Evolutionary conservation across 2,888 invertebrate genomes (phyloP), one percentile per base, ranked within the genome.

Genomic region (Coelinius sp.): DNA sequence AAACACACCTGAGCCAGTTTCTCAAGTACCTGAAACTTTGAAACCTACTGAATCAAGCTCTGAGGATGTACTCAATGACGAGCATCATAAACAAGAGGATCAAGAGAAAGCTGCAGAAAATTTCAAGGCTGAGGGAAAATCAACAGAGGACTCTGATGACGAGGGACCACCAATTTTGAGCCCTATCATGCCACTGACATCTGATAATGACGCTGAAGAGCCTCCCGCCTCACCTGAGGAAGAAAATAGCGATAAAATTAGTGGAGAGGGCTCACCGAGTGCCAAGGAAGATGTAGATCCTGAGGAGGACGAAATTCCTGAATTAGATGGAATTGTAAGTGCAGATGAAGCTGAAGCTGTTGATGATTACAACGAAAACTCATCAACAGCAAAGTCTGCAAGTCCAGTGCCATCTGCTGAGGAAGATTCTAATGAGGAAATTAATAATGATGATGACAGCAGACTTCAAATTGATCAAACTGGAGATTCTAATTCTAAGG

Each of bases 131-230:
- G 65, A 62, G 22, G n/a, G 49, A n/a, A 53, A 41, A 2, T 22
- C 41, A 0, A n/a, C 17, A 31, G 82, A 82, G 53, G 82, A 81
- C 31, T 79, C 78, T 1, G 86, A 86, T 5, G 86, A 87, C 10
- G 86, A 86, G 25, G 87, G 85, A 2, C 86, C 86, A 2, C 86
- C 87, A 0, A 80, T 86, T 8, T 71, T 88, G 22, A 86, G 86
- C 74, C 87, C 87, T 0, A 84, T 87, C 76, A 82, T 87, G 80
- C 86, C 87, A 2, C 73, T 85, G 12, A 74, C 81, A 31, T 63
- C 74, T 8, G 78, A 77, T 24, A 76, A 79, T 44, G 75, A 76
- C 3, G 53, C 41, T 31, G 68, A 78, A 24, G 73, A 76, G 46
- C 46, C 38, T 10, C 62, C 75, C 35, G 68, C 73, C 12, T 70